phyloP scores from a whole-genome alignment of 2,888 invertebrate genomes.

The Patella pellucida region DNA sequence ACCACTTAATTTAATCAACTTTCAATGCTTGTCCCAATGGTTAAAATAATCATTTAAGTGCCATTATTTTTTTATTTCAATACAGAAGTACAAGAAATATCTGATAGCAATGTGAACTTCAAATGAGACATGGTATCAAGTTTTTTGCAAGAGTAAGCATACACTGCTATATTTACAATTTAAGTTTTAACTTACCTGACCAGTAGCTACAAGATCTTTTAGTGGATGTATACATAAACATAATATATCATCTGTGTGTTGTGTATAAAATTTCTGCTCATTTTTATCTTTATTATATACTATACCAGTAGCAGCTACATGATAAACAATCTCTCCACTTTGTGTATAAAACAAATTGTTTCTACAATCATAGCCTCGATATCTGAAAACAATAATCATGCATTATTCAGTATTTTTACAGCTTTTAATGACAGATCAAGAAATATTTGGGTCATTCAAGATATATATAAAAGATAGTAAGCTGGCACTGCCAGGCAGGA shows the following conservation, averaged over 20 bases:
- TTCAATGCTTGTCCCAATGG: too few relatives aligned
- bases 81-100: too few relatives aligned
- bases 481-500: too few relatives aligned
- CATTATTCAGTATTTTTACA: not conserved
- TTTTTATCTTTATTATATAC: conserved; percentile 66
- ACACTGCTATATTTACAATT: too few relatives aligned
- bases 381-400: conserved; percentile 55
- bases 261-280: conserved; percentile 70
- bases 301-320: conserved; percentile 72
- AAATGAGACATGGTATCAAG: too few relatives aligned
- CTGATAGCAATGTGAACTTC: too few relatives aligned
- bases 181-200: conserved; percentile 66
- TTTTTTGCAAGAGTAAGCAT: too few relatives aligned
- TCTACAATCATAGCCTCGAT: conserved; percentile 72
- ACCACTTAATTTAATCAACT: too few relatives aligned
- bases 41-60: too few relatives aligned
- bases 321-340: conserved; percentile 70
- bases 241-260: conserved; percentile 73
- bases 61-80: too few relatives aligned
- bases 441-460: not conserved
- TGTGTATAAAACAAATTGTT: conserved; percentile 71
- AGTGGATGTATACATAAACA: conserved; percentile 71
- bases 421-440: not conserved
- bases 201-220: conserved; percentile 71
- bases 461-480: too few relatives aligned